Evolutionary conservation across 2,888 invertebrate species (phyloP).

Genomic region (Oxycera nigricornis): DNA sequence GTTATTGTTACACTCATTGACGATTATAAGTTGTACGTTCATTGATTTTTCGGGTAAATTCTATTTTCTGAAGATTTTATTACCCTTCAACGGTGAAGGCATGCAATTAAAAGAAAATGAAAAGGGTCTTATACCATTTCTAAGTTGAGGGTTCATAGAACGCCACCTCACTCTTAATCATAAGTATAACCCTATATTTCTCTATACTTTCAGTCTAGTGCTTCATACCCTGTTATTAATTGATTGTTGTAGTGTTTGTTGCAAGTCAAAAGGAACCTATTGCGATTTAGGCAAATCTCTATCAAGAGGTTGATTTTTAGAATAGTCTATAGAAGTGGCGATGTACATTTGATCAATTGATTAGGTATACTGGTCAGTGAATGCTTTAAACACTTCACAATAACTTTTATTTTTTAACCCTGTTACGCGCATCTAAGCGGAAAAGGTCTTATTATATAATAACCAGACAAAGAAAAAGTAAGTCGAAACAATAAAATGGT

Average conservation of each 20-base stretch:
- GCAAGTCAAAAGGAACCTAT: slow-evolving; percentile 40
- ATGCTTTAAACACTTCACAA: neutral
- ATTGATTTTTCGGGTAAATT: slow-evolving; percentile 25
- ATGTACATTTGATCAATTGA: slow-evolving; percentile 31
- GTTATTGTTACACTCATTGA: slow-evolving; percentile 44
- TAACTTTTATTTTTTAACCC: too few relatives aligned
- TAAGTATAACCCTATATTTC: neutral
- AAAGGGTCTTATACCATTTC: slow-evolving; percentile 5
- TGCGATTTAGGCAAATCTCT: neutral
- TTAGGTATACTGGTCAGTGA: slow-evolving; percentile 15
- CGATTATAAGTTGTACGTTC: slow-evolving; percentile 12
- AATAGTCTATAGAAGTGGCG: neutral
- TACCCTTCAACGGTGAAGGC: neutral
- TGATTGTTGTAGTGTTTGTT: slow-evolving; percentile 44
- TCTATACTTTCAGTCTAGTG: neutral
- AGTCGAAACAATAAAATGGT: too few relatives aligned
- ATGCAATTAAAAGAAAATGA: slow-evolving; percentile 15
- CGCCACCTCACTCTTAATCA: slow-evolving; percentile 20
- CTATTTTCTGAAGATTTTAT: neutral
- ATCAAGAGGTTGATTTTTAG: neutral
- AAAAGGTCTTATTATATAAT: too few relatives aligned
- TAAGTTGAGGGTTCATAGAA: slow-evolving; percentile 22
- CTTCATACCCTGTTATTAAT: slow-evolving; percentile 42
- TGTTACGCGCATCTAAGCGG: too few relatives aligned
- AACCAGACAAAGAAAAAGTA: too few relatives aligned